Evolutionary conservation across 2,797 vertebrate species (phyloP).

Genomic region (Cuniculus paca): DNA sequence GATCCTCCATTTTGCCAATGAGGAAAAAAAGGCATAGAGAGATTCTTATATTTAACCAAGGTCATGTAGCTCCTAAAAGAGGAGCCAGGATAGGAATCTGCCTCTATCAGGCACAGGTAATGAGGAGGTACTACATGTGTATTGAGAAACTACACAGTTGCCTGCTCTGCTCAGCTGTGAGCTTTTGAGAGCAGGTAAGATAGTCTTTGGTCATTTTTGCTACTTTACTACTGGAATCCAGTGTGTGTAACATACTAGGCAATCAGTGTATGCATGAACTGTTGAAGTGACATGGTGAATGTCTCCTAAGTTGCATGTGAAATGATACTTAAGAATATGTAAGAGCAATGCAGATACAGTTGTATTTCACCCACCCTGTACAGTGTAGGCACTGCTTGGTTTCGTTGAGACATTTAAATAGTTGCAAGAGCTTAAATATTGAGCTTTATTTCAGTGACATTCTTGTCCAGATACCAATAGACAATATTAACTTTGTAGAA

Average conservation of each 20-base stretch:
- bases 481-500: constrained; percentile 11
- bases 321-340: neutral
- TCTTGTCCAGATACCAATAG: neutral
- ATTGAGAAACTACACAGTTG: neutral
- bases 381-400: neutral
- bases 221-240: neutral
- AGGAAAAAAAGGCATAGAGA: neutral
- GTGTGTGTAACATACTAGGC: neutral
- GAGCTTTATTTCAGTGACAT: constrained; percentile 34
- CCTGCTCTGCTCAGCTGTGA: neutral
- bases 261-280: neutral
- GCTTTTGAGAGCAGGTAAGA: neutral
- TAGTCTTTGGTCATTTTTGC: neutral
- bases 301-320: neutral
- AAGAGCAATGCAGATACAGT: neutral
- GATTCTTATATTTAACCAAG: neutral
- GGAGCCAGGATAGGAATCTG: neutral
- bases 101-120: neutral
- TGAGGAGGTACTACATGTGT: neutral
- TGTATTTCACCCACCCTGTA: neutral
- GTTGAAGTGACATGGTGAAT: neutral
- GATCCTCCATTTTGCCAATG: constrained; percentile 39
- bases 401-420: constrained; percentile 23
- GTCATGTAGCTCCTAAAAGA: neutral
- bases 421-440: constrained; percentile 36